Evolutionary conservation across 2,797 vertebrate genomes (phyloP).

Genomic region (Tokudaia muenninki): DNA sequence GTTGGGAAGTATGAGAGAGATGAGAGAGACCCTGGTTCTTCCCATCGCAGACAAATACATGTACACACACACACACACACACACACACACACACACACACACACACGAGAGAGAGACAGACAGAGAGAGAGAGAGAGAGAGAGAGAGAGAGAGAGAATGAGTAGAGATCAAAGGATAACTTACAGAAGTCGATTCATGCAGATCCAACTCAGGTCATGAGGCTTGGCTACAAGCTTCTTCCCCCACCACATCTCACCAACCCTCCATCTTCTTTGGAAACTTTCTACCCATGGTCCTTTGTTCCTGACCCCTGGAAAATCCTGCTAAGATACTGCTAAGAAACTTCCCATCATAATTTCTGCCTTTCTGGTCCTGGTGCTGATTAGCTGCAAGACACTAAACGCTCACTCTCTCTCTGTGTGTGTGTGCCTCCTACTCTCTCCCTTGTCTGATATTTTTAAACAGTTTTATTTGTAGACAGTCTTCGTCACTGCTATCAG

Average conservation of each 20-base stretch:
- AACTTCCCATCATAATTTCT: background rate
- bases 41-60: background rate
- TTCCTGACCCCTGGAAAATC: background rate
- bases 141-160: too few relatives aligned
- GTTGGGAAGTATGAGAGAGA: background rate
- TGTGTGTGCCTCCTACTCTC: slow-evolving; percentile 62
- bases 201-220: background rate
- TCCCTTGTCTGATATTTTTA: slow-evolving; percentile 75
- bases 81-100: background rate
- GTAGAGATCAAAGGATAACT: background rate
- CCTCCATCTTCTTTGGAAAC: slow-evolving; percentile 14
- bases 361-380: background rate
- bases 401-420: background rate
- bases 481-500: slow-evolving; percentile 72
- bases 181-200: background rate
- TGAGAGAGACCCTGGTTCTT: background rate
- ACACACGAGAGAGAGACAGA: too few relatives aligned
- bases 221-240: background rate
- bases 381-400: background rate
- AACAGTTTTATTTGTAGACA: slow-evolving; percentile 73
- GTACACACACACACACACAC: background rate
- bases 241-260: background rate
- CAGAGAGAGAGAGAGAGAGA: too few relatives aligned
- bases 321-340: background rate
- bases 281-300: background rate